Evolutionary conservation across 2,113 vertebrate genomes (phyloP).

Genomic region (Clarias gariepinus): DNA sequence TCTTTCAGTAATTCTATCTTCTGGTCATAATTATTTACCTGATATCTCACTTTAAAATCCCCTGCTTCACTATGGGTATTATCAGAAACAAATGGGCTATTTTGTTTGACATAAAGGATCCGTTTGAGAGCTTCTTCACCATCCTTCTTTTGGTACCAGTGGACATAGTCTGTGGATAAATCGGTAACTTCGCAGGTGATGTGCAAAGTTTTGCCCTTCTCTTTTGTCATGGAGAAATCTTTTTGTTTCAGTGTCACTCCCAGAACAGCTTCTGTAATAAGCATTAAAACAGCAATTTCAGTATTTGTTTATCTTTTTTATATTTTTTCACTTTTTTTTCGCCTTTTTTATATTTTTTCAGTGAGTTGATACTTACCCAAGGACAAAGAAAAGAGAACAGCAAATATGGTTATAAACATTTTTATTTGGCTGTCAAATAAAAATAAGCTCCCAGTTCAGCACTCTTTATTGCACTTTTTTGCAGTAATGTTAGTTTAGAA

Average conservation of each 20-base stretch:
- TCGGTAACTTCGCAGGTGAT: background rate
- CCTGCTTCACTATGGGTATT: background rate
- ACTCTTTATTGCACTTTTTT: background rate
- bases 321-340: background rate
- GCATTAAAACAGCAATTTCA: background rate
- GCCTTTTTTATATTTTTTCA: background rate
- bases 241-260: background rate
- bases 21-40: background rate
- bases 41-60: background rate
- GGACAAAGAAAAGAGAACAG: background rate
- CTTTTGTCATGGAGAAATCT: conserved; percentile 3
- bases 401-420: conserved; percentile 18
- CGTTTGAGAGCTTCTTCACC: background rate
- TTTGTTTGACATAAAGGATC: background rate
- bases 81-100: background rate
- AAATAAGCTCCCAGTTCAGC: background rate
- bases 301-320: background rate
- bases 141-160: background rate
- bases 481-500: background rate
- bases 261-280: background rate
- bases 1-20: background rate
- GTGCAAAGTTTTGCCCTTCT: background rate
- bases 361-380: conserved; percentile 19
- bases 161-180: background rate
- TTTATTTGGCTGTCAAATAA: background rate